Evolutionary conservation across 2,888 invertebrate species (phyloP), one percentile per base, ranked within the genome.

Genomic region (Copidosoma aretas): DNA sequence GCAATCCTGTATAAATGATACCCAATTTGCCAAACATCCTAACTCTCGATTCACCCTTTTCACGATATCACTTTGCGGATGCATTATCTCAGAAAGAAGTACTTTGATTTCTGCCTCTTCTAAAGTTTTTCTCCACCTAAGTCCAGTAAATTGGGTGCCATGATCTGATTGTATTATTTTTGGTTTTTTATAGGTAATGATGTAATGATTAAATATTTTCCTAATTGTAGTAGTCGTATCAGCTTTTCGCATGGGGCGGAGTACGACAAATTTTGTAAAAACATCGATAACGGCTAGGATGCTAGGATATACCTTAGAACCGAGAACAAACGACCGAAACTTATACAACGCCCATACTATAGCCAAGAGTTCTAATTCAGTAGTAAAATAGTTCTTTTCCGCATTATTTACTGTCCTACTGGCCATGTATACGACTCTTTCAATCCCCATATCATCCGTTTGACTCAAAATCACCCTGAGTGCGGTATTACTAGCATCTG

Each of bases 201-300:
- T 66, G 51, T 68, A 72, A 17, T 59, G 63, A 0, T 54, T 15
- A 19, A 72, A 71, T 32, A 32, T 5, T 8, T 32, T 32, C 8
- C 8, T 32, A 32, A 32, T 32, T 32, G 65, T 71, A 10, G 60
- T 19, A 10, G 39, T 32, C 14, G 72, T 70, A 0, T 60, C 62
- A 8, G 69, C 71, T 39, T 46, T 67, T 46, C 66, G 60, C 12
- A 73, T 43, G n/a, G 70, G 51, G 51, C 69, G 71, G 12, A 73
- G 39, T 22, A 21, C 61, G 0, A 70, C 66, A 52, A 32, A 67
- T n/a, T 71, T 71, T 0, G 67, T 64, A 21, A 65, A 73, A 0
- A 60, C 68, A 56, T 71, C 32, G 32, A 70, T 52, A 15, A 64
- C 64, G 1, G 62, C 71, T 1, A 73, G 43, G 4, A 73, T 59